Base-by-base conservation (phyloP, 2,888 invertebrate species). In the Notodonta dromedarius region DNA sequence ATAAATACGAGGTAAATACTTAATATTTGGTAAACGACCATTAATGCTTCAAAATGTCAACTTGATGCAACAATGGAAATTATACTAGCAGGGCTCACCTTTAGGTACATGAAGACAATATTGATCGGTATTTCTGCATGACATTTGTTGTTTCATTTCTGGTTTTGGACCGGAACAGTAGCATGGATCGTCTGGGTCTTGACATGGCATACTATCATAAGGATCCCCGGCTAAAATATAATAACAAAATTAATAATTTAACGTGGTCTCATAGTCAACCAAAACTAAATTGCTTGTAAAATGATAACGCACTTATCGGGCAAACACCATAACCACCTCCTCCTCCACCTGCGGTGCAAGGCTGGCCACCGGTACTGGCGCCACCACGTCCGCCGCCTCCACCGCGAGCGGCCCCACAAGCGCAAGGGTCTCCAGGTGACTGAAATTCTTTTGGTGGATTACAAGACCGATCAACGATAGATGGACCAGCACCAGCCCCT, bases 71-170 rank as follows among this genome's bases (percentile, higher is more conserved):
- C 60, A 66, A 60, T 65, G 58, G 58, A 58, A 59, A 65, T 9
- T 46, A 50, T 11, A 7, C 56, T 54, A 55, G 24, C 6, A 46
- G 24, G 53, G 56, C 80, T 85, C 76, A 93, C 93, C 93, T 91
- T 91, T 92, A 14, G 93, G 93, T 65, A 93, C 78, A 69, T 93
- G 93, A 58, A 93, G 79, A 71, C 93, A 93, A 67, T 93, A 93
- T 74, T 84, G 85, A 56, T 90, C 89, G 35, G 87, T 93, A 67
- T 93, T 93, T 65, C 90, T 83, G 74, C 93, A 93, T 24, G 70
- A 78, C 87, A 91, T 86, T 56, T 79, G 78, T 67, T 82, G 77
- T 65, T 86, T 87, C n/a, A 67, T 57, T 39, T 76, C 60, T 59
- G 81, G 71, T 67, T 81, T 89, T 8, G 89, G 87, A 5, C 92